Conservation (phyloP, 1,140 invertebrate species). For the Bicyclus anynana region DNA sequence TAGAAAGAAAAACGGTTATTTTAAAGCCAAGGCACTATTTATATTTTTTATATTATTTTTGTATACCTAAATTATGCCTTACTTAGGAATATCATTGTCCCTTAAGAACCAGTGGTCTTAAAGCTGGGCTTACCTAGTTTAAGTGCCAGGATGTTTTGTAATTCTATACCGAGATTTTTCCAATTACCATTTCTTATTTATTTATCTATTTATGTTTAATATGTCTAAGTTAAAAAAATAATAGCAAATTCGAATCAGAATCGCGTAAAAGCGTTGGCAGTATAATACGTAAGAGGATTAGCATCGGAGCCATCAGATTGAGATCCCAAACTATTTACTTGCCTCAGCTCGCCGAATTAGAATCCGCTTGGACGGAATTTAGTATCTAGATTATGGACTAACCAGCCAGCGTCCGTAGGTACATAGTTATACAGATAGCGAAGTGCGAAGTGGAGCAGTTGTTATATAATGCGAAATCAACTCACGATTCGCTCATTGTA, state of each 20-base stretch:
- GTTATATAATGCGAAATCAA: slow-evolving; percentile 51
- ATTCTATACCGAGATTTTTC: too few relatives aligned
- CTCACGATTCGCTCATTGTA: slow-evolving; percentile 58
- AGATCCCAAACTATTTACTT: slow-evolving; percentile 18
- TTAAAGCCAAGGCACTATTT: too few relatives aligned
- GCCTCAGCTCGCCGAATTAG: slow-evolving; percentile 19
- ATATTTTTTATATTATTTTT: too few relatives aligned
- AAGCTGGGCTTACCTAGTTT: too few relatives aligned
- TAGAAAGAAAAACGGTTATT: too few relatives aligned
- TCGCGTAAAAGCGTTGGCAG: neutral
- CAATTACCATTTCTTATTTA: too few relatives aligned
- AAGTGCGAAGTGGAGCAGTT: slow-evolving; percentile 28
- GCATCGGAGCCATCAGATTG: slow-evolving; percentile 12
- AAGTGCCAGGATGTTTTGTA: too few relatives aligned
- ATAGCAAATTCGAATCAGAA: neutral
- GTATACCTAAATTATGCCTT: too few relatives aligned
- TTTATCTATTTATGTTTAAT: too few relatives aligned
- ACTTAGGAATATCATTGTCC: too few relatives aligned
- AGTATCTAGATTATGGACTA: slow-evolving; percentile 27
- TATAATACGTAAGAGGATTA: slow-evolving; percentile 8
- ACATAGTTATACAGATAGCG: slow-evolving; percentile 19
- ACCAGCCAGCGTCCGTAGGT: slow-evolving; percentile 13
- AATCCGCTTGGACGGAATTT: slow-evolving; percentile 27
- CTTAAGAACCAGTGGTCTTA: too few relatives aligned
- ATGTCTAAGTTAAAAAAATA: too few relatives aligned